Percentiles rank a stretch among this genome's conserved stretches.
Conservation (phyloP, 2,888 invertebrate species). For the Hecatera dysodea region DNA sequence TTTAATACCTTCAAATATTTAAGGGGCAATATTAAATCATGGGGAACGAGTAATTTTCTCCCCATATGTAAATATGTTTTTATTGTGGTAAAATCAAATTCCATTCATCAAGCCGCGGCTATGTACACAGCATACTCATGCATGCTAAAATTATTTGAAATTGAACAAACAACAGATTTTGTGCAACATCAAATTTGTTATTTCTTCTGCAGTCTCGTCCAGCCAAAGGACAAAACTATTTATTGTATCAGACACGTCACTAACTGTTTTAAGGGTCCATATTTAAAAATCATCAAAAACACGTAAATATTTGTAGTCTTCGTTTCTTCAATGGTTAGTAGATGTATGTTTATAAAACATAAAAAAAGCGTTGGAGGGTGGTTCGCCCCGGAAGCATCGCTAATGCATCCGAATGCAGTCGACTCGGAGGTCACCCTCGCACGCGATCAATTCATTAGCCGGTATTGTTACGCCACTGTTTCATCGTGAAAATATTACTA, state of each 20-base stretch:
- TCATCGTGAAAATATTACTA: slow-evolving; percentile 60
- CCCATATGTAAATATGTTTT: background rate
- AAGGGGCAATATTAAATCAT: slow-evolving; percentile 12
- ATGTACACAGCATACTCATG: too few species aligned
- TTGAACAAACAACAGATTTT: too few species aligned
- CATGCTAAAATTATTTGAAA: too few species aligned
- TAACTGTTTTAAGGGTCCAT: too few species aligned
- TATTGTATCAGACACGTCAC: too few species aligned
- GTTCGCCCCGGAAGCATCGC: slow-evolving; percentile 85
- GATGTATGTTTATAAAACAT: slow-evolving; percentile 57
- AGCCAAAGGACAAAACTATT: too few species aligned
- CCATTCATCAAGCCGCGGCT: background rate
- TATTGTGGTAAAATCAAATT: background rate
- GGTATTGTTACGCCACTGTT: slow-evolving; percentile 78
- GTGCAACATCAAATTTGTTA: too few species aligned
- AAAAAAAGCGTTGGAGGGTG: slow-evolving; percentile 65
- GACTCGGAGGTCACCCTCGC: slow-evolving; percentile 78
- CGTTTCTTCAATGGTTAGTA: slow-evolving; percentile 1
- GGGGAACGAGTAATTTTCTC: background rate
- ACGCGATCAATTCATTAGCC: slow-evolving; percentile 89
- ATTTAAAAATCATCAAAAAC: too few species aligned
- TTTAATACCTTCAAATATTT: slow-evolving; percentile 42
- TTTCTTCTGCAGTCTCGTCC: too few species aligned
- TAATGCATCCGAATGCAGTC: slow-evolving; percentile 90
- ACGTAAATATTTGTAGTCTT: too few species aligned